Conservation (phyloP, 2,888 invertebrate genomes). For the Adineta ricciae region DNA sequence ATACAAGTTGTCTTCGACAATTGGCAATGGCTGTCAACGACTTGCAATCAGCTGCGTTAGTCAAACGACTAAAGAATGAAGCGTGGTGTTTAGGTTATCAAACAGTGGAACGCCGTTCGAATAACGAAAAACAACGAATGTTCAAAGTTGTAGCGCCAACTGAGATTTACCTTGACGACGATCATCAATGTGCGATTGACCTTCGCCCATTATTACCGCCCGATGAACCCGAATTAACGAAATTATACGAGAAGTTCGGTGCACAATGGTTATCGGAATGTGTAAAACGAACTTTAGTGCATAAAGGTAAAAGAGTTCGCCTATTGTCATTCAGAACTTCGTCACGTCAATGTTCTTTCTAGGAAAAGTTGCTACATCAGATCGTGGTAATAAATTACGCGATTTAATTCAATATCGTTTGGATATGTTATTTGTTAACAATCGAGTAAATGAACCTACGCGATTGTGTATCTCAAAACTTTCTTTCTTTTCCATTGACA, state of each 20-base stretch:
- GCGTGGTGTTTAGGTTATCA: conserved; percentile 9
- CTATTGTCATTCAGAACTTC: too few species aligned
- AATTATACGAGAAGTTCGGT: conserved; percentile 15
- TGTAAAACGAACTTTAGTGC: background rate
- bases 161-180: conserved; percentile 15
- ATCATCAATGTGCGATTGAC: background rate
- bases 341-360: too few species aligned
- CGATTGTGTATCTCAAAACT: background rate
- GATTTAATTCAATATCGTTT: conserved; percentile 8
- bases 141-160: background rate
- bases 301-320: background rate
- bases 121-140: background rate
- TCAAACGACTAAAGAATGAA: conserved; percentile 1
- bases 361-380: conserved; percentile 3
- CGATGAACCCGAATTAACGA: background rate
- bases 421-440: conserved; percentile 1
- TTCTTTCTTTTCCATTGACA: background rate
- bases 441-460: background rate
- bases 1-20: background rate
- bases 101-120: background rate
- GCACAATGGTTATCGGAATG: background rate
- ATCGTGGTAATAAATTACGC: background rate
- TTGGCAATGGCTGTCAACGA: background rate
- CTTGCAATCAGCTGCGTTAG: background rate
- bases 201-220: conserved; percentile 17